Evolutionary conservation across 2,888 invertebrate genomes (phyloP).

Genomic region (Calameuta filiformis): DNA sequence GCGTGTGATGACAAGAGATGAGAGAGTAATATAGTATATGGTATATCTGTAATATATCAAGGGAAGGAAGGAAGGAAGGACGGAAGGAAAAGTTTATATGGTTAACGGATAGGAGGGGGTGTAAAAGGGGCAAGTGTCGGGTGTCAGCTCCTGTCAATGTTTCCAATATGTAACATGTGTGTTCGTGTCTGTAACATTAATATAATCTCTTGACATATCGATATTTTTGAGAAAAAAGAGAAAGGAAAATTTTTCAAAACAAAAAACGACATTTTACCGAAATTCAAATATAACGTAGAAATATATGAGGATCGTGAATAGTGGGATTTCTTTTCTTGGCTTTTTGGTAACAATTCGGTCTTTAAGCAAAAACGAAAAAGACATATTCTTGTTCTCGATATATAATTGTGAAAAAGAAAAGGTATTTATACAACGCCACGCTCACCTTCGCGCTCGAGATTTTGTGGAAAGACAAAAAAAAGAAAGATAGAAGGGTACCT

Average conservation of each 20-base stretch:
- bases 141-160: background rate
- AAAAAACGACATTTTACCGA: background rate
- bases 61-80: slow-evolving; percentile 6
- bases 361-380: background rate
- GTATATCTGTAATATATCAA: background rate
- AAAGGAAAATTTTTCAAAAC: too few relatives aligned
- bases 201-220: background rate
- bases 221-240: background rate
- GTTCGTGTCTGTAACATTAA: background rate
- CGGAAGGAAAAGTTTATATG: background rate
- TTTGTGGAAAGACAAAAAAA: background rate
- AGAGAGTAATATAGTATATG: slow-evolving; percentile 12
- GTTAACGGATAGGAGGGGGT: background rate
- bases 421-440: background rate
- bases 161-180: background rate
- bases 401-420: background rate
- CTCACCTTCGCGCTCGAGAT: background rate
- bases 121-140: background rate
- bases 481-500: background rate
- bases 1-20: slow-evolving; percentile 17
- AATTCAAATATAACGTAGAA: background rate
- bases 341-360: background rate
- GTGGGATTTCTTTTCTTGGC: background rate
- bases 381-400: background rate
- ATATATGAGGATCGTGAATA: background rate